Evolutionary conservation across 2,888 invertebrate genomes (phyloP).

Genomic region (Invenusta paracnida): DNA sequence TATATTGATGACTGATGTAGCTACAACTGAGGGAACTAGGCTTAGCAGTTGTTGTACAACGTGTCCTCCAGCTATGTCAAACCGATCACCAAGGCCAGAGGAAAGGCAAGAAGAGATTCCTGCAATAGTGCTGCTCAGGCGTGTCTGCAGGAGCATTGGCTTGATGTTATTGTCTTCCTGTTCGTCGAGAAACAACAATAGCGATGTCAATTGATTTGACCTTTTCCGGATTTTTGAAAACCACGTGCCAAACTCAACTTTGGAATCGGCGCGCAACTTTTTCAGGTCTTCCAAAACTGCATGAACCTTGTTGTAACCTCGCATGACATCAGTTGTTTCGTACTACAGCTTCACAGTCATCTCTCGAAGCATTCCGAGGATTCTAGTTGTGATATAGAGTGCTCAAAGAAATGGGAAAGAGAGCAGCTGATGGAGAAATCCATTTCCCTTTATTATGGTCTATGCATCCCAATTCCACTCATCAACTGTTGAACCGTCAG

Average conservation of each 20-base stretch:
- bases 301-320: background rate
- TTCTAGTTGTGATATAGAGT: background rate
- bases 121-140: background rate
- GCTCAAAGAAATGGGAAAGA: background rate
- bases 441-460: background rate
- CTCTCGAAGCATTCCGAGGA: background rate
- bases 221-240: background rate
- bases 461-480: background rate
- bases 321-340: background rate
- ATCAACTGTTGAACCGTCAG: background rate
- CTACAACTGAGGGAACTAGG: background rate
- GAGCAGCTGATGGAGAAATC: background rate
- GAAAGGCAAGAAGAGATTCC: background rate
- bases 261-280: background rate
- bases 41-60: background rate
- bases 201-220: background rate
- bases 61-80: background rate
- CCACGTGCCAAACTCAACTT: background rate
- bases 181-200: background rate
- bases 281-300: background rate
- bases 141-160: background rate
- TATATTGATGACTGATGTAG: background rate
- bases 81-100: background rate
- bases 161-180: background rate
- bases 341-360: background rate